phyloP scores from a whole-genome alignment of 2,113 vertebrate genomes.

The Grantiella picta region DNA sequence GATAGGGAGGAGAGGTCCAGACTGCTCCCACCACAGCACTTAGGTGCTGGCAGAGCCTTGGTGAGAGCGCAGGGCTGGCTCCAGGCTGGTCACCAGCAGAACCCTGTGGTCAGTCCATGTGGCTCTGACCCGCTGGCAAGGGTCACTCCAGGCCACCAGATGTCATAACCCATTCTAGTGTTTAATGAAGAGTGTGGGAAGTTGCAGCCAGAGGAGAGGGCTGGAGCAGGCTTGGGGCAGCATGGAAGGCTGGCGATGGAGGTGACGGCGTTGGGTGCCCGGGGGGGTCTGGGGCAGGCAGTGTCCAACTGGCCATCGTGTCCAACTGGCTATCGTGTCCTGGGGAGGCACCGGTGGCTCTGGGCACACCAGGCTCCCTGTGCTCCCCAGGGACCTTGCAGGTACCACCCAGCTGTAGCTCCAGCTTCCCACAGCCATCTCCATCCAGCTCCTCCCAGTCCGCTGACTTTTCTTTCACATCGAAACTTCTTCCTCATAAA shows the following conservation, averaged over 20 bases:
- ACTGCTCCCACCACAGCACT: background rate
- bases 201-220: background rate
- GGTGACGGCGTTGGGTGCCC: background rate
- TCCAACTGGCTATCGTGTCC: fast-evolving
- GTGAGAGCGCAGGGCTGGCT: background rate
- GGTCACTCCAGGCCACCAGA: background rate
- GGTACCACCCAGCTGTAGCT: slow-evolving; percentile 9
- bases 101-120: fast-evolving
- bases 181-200: fast-evolving
- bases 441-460: slow-evolving; percentile 41
- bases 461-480: slow-evolving; percentile 31
- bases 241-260: background rate
- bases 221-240: background rate
- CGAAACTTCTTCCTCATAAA: slow-evolving; percentile 43
- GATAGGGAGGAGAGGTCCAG: background rate
- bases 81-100: background rate
- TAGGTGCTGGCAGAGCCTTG: background rate
- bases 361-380: background rate
- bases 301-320: fast-evolving
- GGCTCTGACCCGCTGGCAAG: background rate
- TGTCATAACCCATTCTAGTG: fast-evolving
- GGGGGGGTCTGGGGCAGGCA: background rate
- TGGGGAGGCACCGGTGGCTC: background rate
- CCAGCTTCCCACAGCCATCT: slow-evolving; percentile 28
- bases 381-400: background rate